Evolutionary conservation across 2,797 vertebrate species (phyloP).

Genomic region (Pteronotus mesoamericanus): DNA sequence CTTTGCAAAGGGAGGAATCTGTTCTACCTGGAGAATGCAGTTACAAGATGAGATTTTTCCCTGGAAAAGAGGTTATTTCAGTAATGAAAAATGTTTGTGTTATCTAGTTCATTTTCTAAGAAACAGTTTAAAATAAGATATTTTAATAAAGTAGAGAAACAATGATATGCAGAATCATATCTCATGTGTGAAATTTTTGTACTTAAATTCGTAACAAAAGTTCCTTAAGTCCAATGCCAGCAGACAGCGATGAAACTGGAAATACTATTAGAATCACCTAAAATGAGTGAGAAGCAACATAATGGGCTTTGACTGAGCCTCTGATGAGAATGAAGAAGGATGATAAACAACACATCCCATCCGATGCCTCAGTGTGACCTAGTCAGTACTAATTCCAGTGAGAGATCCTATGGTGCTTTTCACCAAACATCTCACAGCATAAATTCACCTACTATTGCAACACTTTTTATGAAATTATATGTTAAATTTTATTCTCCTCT

Average conservation of each 20-base stretch:
- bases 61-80: neutral
- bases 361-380: neutral
- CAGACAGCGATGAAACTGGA: neutral
- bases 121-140: neutral
- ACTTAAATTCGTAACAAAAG: neutral
- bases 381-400: neutral
- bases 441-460: neutral
- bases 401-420: neutral
- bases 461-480: neutral
- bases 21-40: neutral
- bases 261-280: neutral
- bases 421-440: neutral
- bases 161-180: neutral
- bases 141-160: neutral
- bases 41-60: neutral
- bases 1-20: neutral
- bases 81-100: neutral
- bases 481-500: neutral
- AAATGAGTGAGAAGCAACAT: neutral
- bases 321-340: neutral
- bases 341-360: neutral
- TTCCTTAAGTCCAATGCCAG: neutral
- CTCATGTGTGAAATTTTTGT: neutral
- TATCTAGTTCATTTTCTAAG: neutral
- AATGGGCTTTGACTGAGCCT: neutral